Conservation (phyloP, 2,113 vertebrate genomes). For the Serilophus lunatus region DNA sequence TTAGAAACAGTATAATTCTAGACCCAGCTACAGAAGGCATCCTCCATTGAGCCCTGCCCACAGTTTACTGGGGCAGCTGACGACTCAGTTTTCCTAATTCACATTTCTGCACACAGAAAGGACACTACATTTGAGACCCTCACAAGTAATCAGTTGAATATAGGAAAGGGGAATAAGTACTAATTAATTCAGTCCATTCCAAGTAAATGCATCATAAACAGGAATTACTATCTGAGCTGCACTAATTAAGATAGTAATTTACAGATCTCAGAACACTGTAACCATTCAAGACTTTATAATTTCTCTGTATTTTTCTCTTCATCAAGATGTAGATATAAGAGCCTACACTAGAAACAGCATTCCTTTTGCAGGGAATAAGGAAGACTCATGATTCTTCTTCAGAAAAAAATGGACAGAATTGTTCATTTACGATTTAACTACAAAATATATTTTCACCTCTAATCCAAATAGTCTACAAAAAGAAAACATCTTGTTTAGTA, state of each 20-base stretch:
- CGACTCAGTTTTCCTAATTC: neutral
- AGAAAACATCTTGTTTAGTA: neutral
- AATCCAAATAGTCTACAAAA: neutral
- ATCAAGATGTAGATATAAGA: neutral
- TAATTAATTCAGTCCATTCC: neutral
- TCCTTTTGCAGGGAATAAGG: neutral
- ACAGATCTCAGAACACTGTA: neutral
- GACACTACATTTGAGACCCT: neutral
- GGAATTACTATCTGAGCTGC: neutral
- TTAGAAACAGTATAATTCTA: neutral
- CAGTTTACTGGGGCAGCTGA: neutral
- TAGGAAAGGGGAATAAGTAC: neutral
- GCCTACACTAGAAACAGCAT: neutral
- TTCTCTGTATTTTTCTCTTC: neutral
- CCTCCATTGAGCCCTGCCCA: neutral
- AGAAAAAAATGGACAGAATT: neutral
- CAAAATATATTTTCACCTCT: neutral
- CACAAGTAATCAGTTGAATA: neutral
- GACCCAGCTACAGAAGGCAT: neutral
- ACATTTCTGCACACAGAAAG: neutral
- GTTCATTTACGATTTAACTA: neutral
- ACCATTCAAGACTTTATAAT: neutral
- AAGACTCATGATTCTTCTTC: neutral
- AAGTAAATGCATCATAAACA: slow-evolving; percentile 1
- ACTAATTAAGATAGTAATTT: slow-evolving; percentile 18